Percentiles rank a stretch among this genome's conserved stretches.
These are phyloP conservation scores for Boulengeromyrus knoepffleri DNA, from an alignment of 2,113 vertebrate genomes.

Conservation along the genomic window DNA sequence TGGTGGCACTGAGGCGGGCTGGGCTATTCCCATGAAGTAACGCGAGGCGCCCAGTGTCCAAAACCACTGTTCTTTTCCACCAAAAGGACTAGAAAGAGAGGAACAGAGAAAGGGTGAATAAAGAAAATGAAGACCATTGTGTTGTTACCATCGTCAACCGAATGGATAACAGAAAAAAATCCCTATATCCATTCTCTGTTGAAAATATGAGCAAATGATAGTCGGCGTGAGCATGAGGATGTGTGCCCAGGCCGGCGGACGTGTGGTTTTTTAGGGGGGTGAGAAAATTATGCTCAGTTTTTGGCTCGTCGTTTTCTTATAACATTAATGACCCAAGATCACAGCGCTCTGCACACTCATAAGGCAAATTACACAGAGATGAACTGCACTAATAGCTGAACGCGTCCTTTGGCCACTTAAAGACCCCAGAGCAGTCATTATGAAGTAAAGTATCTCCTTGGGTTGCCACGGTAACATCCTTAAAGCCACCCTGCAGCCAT, in stretches of 20 bases:
- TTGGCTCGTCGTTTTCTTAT: not conserved
- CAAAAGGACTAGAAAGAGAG: not conserved
- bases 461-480: not conserved
- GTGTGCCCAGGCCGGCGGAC: not conserved
- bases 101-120: not conserved
- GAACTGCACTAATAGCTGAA: not conserved
- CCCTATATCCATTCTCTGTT: constrained; percentile 29
- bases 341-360: not conserved
- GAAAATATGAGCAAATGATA: constrained; percentile 8
- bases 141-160: constrained; percentile 42
- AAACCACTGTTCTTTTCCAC: not conserved
- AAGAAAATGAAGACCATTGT: constrained; percentile 42
- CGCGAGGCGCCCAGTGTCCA: not conserved
- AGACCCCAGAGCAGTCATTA: not conserved
- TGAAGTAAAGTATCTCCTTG: constrained; percentile 10
- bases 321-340: not conserved
- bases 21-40: not conserved
- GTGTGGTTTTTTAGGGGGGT: not conserved
- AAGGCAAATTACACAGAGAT: not conserved
- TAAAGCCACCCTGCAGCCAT: not conserved
- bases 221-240: not conserved
- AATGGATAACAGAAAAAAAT: constrained; percentile 41
- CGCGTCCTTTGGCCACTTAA: not conserved
- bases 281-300: not conserved
- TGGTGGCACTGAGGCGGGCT: not conserved